Conservation (phyloP, 2,797 vertebrate genomes). For the Prionace glauca region DNA sequence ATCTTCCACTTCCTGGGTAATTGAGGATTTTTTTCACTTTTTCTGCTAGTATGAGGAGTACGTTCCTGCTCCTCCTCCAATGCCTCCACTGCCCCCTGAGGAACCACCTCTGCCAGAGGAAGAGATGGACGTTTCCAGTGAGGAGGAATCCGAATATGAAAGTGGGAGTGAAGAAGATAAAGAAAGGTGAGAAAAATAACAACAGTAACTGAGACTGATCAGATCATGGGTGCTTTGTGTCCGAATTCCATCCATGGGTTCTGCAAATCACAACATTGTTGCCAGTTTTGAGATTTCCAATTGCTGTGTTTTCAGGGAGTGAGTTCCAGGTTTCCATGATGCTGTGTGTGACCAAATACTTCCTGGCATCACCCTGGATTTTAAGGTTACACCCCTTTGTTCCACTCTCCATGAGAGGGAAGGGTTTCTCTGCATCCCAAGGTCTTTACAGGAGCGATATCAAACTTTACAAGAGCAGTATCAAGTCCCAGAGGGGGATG, state of each 20-base stretch:
- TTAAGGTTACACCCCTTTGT: not conserved
- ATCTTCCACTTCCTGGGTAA: not conserved
- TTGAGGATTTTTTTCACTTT: constrained; percentile 22
- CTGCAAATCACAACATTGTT: not conserved
- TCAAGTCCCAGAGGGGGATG: not conserved
- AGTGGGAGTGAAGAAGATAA: constrained; percentile 84
- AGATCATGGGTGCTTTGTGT: not conserved
- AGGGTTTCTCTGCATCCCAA: not conserved
- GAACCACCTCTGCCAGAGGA: constrained; percentile 82
- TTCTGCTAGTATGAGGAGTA: constrained; percentile 70
- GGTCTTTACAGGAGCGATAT: not conserved
- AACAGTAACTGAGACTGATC: not conserved
- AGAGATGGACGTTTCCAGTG: constrained; percentile 68
- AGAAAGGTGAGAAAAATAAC: constrained; percentile 64
- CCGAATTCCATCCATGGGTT: not conserved
- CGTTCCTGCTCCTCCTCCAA: constrained; percentile 65
- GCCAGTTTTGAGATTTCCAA: not conserved
- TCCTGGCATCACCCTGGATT: not conserved
- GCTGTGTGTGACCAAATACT: not conserved
- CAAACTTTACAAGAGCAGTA: too few relatives aligned
- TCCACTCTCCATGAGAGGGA: not conserved
- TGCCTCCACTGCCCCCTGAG: constrained; percentile 75
- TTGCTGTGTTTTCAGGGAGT: not conserved
- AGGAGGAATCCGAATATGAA: constrained; percentile 87
- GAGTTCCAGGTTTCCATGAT: not conserved